Evolutionary conservation across 1,140 invertebrate genomes (phyloP), one percentile per base, ranked within the genome.

Genomic region (Brachionus sp.): DNA sequence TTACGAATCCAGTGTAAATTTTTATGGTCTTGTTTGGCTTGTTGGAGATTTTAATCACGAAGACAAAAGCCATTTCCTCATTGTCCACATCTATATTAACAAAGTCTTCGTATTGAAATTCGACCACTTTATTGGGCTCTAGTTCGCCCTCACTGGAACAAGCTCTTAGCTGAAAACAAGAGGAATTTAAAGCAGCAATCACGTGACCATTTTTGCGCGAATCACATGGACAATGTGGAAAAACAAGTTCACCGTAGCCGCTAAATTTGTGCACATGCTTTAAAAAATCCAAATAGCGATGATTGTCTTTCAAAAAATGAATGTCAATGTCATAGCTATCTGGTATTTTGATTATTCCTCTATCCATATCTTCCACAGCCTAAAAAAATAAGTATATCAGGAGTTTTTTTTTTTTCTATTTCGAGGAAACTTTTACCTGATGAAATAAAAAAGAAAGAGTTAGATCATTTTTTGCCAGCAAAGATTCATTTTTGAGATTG

Each of bases 181-280:
- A 89, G 82, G 91, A 91, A 83, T 93, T 93, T 46, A 96, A 91
- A 13, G 92, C 92, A 3, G 94, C 92, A 50, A 96, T 91, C 6
- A 97, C 94, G 89, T 95, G 94, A 75, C 95, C 95, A 86, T 94
- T 94, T 89, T 96, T 95, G 25, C 94, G 90, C 33, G 94, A 95
- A 90, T 97, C 95, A 90, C 95, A 96, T n/a, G 92, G 90, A 90
- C 95, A 97, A 89, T 96, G 95, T 19, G 96, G 96, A 90, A 98
- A 97, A 39, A 95, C 93, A 19, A 97, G 91, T 86, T 95, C 93
- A 1, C 94, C 94, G 89, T 97, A 97, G 29, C 95, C 96, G 83
- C 93, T 93, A 83, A 98, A 90, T 86, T 93, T 92, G 64, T 94
- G 91, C 33, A 94, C 95, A 84, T 95, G 88, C 86, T 93, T 93